Conservation (phyloP, 2,888 invertebrate species). For the Eilema griseolum region DNA sequence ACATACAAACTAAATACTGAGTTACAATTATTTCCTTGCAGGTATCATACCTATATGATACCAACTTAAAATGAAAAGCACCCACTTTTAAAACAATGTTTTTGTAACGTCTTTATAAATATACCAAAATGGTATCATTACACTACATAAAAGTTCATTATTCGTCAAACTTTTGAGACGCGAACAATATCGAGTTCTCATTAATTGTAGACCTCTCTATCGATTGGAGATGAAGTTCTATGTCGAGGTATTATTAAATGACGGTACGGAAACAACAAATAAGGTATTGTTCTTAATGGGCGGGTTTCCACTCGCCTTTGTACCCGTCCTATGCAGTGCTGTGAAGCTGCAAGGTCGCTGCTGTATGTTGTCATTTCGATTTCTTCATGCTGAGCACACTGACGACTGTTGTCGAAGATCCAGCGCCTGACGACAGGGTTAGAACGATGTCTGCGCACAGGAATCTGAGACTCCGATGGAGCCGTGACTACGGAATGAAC, state of each 20-base stretch:
- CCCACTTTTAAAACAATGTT: background rate
- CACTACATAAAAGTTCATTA: background rate
- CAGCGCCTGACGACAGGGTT: conserved; percentile 62
- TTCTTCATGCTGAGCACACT: conserved; percentile 27
- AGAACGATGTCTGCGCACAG: conserved; percentile 43
- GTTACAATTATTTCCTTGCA: background rate
- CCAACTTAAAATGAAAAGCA: background rate
- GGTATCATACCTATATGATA: background rate
- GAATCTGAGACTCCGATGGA: conserved; percentile 11
- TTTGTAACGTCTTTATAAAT: background rate
- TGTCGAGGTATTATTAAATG: conserved; percentile 9
- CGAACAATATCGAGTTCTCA: background rate
- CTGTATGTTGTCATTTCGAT: conserved; percentile 20
- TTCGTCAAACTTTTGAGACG: background rate
- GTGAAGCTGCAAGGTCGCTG: background rate
- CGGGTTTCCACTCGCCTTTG: background rate
- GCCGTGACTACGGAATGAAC: conserved; percentile 24
- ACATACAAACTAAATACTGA: background rate
- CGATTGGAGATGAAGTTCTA: background rate
- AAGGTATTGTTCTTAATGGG: conserved; percentile 1
- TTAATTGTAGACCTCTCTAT: background rate
- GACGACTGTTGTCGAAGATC: conserved; percentile 67
- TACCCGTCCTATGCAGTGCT: background rate
- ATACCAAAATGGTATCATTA: background rate
- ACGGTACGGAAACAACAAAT: conserved; percentile 23